Percentiles rank a stretch among this genome's conserved stretches.
These are phyloP conservation scores for Protonibea diacanthus DNA, from an alignment of 2,797 vertebrate species.

Conservation along the genomic window DNA sequence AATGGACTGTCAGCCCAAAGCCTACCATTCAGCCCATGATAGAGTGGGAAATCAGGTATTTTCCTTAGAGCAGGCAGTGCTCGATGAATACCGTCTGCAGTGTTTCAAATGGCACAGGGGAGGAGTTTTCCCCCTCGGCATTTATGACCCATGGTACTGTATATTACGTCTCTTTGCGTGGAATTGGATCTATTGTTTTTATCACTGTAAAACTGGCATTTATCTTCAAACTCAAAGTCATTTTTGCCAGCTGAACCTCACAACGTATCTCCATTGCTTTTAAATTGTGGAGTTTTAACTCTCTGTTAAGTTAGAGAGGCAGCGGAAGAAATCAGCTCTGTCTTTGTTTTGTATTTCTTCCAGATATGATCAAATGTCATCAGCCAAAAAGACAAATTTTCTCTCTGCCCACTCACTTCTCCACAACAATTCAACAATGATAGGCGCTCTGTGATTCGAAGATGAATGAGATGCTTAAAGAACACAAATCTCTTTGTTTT, in stretches of 20 bases:
- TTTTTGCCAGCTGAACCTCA: neutral
- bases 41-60: conserved; percentile 68
- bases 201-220: conserved; percentile 47
- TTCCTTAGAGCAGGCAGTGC: conserved; percentile 52
- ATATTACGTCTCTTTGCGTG: conserved; percentile 33
- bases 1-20: conserved; percentile 65
- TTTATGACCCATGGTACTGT: conserved; percentile 51
- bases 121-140: conserved; percentile 48
- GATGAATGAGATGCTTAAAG: conserved; percentile 48
- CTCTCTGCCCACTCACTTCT: conserved; percentile 40
- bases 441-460: conserved; percentile 38
- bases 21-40: conserved; percentile 61
- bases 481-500: conserved; percentile 48
- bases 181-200: conserved; percentile 52
- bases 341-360: conserved; percentile 58
- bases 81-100: conserved; percentile 52
- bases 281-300: conserved; percentile 16
- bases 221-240: conserved; percentile 39
- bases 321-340: conserved; percentile 15
- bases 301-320: conserved; percentile 2
- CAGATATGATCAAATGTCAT: conserved; percentile 65
- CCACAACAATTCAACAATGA: conserved; percentile 37
- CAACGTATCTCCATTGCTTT: conserved; percentile 18
- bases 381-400: conserved; percentile 49
- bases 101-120: conserved; percentile 56